Conservation (phyloP, 2,113 vertebrate genomes). For the Aythya baeri region DNA sequence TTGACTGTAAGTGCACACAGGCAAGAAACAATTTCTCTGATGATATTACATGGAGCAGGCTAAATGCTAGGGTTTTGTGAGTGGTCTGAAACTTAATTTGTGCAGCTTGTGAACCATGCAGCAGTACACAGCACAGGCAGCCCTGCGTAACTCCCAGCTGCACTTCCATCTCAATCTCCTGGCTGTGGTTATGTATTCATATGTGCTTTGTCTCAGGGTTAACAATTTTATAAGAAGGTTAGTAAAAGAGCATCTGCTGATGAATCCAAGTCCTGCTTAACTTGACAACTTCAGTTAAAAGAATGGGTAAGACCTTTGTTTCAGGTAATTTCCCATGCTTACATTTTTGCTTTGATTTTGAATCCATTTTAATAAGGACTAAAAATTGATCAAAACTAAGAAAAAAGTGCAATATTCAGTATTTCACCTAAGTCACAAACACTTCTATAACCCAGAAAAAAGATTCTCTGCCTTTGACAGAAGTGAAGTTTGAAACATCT, state of each 20-base stretch:
- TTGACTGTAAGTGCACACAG: background rate
- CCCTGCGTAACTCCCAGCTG: background rate
- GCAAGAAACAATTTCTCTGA: constrained; percentile 51
- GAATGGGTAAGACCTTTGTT: background rate
- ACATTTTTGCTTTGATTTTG: background rate
- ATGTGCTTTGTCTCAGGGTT: background rate
- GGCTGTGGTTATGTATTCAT: background rate
- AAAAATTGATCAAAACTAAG: background rate
- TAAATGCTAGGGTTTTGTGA: constrained; percentile 26
- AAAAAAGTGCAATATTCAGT: background rate
- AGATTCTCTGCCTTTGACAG: background rate
- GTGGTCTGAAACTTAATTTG: constrained; percentile 48
- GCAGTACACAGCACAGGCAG: background rate
- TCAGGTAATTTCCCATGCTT: background rate
- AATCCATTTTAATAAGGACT: background rate
- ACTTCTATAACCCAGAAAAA: background rate
- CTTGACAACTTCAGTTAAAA: background rate
- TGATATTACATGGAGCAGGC: background rate
- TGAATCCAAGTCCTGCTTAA: background rate
- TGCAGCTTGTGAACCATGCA: constrained; percentile 8
- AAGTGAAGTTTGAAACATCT: background rate
- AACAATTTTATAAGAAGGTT: background rate
- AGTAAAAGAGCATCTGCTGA: background rate
- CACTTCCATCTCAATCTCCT: background rate
- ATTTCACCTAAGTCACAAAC: background rate